These are phyloP conservation scores for Alectoris magna DNA, from an alignment of 2,797 vertebrate species.

Conservation along the genomic window DNA sequence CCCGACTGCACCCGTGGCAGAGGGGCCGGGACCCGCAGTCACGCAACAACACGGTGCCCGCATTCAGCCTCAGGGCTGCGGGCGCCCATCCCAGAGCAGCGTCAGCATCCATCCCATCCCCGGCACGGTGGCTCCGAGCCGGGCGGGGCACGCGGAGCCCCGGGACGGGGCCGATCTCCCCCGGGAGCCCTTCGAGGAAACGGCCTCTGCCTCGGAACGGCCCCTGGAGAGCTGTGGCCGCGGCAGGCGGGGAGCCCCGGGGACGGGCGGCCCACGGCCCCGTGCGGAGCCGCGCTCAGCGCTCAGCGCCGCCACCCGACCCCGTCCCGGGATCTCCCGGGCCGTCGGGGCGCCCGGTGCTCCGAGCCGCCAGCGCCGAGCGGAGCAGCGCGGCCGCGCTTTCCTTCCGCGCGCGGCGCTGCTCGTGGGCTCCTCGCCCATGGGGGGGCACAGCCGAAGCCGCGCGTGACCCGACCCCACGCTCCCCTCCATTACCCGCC, in stretches of 20 bases:
- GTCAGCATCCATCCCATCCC: too few species aligned
- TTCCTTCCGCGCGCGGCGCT: too few species aligned
- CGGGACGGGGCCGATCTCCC: not conserved
- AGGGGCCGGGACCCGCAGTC: rapidly evolving
- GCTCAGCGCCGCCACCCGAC: not conserved
- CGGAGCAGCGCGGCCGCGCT: not conserved
- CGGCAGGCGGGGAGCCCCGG: too few species aligned
- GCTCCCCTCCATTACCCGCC: rapidly evolving
- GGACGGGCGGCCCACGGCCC: too few species aligned
- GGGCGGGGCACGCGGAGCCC: not conserved
- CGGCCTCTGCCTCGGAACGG: not conserved
- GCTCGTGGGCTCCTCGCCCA: not conserved
- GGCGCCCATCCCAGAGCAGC: not conserved
- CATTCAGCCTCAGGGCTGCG: rapidly evolving
- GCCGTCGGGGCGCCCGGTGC: rapidly evolving
- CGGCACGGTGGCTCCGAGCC: rapidly evolving
- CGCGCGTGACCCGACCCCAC: too few species aligned
- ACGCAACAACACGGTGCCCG: rapidly evolving
- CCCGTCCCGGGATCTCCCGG: rapidly evolving
- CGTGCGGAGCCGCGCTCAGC: not conserved
- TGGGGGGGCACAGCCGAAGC: not conserved
- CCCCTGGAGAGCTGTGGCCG: rapidly evolving
- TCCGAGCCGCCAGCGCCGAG: not conserved
- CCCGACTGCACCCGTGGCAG: rapidly evolving
- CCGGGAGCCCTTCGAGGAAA: not conserved